Evolutionary conservation across 2,888 invertebrate species (phyloP).

Genomic region (Micoletzkya japonica): DNA sequence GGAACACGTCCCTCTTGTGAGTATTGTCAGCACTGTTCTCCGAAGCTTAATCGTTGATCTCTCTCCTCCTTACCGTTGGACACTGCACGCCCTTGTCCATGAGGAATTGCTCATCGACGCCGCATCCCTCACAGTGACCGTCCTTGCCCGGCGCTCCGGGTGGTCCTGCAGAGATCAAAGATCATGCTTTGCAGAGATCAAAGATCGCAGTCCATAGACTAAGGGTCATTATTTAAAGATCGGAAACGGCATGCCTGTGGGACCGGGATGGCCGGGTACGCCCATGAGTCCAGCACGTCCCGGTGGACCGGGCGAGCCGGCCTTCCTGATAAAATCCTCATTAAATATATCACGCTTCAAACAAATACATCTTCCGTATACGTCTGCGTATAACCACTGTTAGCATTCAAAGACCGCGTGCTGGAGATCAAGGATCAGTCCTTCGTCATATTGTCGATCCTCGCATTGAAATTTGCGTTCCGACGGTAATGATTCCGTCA

Average conservation of each 20-base stretch:
- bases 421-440: too few relatives aligned
- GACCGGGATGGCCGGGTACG: conserved; percentile 48
- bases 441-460: too few relatives aligned
- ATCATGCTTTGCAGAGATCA: not conserved
- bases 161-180: conserved; percentile 36
- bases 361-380: not conserved
- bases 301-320: conserved; percentile 44
- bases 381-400: not conserved
- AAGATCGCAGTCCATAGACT: not conserved
- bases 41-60: not conserved
- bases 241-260: conserved; percentile 30
- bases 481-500: too few relatives aligned
- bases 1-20: too few relatives aligned
- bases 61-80: conserved; percentile 34
- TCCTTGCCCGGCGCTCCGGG: conserved; percentile 54
- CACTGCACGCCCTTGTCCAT: conserved; percentile 40
- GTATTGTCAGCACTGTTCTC: conserved; percentile 1
- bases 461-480: too few relatives aligned
- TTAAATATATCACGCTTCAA: too few relatives aligned
- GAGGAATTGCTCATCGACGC: conserved; percentile 47
- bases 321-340: too few relatives aligned
- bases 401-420: too few relatives aligned
- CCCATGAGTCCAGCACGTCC: conserved; percentile 49
- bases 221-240: not conserved
- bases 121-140: conserved; percentile 55